These are phyloP conservation scores for Tylochromis polylepis DNA, from an alignment of 2,113 vertebrate species.

Conservation along the genomic window DNA sequence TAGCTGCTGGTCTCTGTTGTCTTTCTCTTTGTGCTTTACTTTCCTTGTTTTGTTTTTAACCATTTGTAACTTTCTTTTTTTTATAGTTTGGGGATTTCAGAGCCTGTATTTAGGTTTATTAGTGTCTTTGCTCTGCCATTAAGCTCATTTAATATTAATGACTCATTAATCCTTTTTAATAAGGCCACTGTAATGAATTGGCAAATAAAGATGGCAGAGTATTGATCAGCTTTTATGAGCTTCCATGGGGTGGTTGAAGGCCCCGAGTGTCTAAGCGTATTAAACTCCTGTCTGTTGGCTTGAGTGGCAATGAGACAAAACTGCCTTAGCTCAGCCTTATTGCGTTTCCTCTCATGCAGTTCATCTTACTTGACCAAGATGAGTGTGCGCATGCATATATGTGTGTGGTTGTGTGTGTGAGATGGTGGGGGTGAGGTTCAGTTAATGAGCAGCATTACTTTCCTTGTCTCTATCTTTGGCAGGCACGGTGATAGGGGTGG, in stretches of 20 bases:
- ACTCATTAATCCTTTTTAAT: constrained; percentile 63
- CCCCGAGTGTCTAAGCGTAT: constrained; percentile 45
- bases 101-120: constrained; percentile 47
- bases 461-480: constrained; percentile 63
- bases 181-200: constrained; percentile 72
- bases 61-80: constrained; percentile 20
- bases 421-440: neutral
- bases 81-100: constrained; percentile 38
- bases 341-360: constrained; percentile 51
- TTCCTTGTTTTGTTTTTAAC: neutral
- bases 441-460: constrained; percentile 59
- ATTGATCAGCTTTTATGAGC: constrained; percentile 70
- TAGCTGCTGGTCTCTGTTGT: neutral
- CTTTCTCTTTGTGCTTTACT: neutral
- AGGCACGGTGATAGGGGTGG: constrained; percentile 98
- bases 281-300: constrained; percentile 50
- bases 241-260: constrained; percentile 40
- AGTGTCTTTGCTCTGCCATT: constrained; percentile 40
- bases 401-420: neutral
- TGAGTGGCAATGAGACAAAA: constrained; percentile 41
- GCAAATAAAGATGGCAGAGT: constrained; percentile 64
- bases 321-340: constrained; percentile 44
- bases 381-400: constrained; percentile 6
- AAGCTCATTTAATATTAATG: constrained; percentile 67
- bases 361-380: constrained; percentile 50